A percentile compares a stretch with the other conserved stretches of the same genome.
Evolutionary conservation across 2,797 vertebrate genomes (phyloP).

Genomic region (Miichthys miiuy): DNA sequence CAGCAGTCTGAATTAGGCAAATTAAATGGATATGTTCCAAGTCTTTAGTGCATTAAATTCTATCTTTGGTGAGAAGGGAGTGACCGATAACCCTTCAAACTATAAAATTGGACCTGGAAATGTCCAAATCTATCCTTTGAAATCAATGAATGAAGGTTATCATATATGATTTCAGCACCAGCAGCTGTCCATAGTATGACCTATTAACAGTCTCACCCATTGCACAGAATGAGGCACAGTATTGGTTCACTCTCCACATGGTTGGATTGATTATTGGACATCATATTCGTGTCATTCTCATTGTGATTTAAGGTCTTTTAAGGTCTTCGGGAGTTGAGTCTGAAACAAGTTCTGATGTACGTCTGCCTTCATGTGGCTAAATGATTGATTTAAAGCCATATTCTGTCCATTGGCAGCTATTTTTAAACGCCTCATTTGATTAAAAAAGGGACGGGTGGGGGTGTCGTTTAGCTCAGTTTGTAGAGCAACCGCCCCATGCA

Average conservation of each 20-base stretch:
- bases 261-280: constrained; percentile 1
- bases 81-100: neutral
- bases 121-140: neutral
- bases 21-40: no score
- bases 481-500: no score
- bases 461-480: no score
- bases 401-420: neutral
- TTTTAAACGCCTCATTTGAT: neutral
- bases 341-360: neutral
- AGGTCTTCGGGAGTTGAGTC: neutral
- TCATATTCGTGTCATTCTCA: constrained; percentile 5
- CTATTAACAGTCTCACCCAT: constrained; percentile 13
- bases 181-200: constrained; percentile 21
- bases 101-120: neutral
- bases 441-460: neutral
- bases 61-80: neutral
- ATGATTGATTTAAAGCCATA: neutral
- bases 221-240: neutral
- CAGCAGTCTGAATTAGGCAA: no score
- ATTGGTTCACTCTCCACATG: neutral
- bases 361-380: neutral
- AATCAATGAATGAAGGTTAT: neutral
- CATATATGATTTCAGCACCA: constrained; percentile 16
- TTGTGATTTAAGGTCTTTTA: constrained; percentile 10
- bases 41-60: no score